These are phyloP conservation scores for Ranitomeya variabilis DNA, from an alignment of 2,113 vertebrate species.

Conservation along the genomic window DNA sequence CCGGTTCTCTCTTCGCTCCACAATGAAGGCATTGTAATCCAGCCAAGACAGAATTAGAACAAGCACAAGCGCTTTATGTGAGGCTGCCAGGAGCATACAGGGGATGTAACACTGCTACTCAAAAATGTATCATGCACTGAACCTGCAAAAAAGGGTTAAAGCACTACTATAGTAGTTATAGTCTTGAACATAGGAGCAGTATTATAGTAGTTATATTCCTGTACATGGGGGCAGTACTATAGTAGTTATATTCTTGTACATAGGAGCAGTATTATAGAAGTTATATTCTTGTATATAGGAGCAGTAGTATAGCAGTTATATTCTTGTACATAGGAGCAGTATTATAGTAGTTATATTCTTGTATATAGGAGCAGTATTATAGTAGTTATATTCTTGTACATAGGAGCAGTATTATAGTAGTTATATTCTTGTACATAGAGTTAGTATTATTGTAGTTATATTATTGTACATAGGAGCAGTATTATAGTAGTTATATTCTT, in stretches of 20 bases:
- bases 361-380: too few relatives aligned
- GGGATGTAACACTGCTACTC: neutral
- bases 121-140: neutral
- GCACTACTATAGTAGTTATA: neutral
- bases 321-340: too few relatives aligned
- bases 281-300: too few relatives aligned
- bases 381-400: too few relatives aligned
- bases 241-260: conserved; percentile 10
- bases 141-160: neutral
- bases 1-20: neutral
- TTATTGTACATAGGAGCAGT: too few relatives aligned
- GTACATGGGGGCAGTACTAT: neutral
- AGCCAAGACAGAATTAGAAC: conserved; percentile 48
- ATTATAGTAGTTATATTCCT: neutral
- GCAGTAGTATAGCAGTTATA: too few relatives aligned
- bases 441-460: too few relatives aligned
- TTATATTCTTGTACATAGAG: too few relatives aligned
- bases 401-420: too few relatives aligned
- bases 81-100: neutral
- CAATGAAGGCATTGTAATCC: conserved; percentile 36
- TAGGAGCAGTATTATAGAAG: neutral
- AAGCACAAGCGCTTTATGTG: conserved; percentile 19
- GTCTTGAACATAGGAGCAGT: neutral
- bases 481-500: too few relatives aligned
- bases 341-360: too few relatives aligned